These are phyloP conservation scores for Halcyon badia DNA, from an alignment of 2,797 vertebrate species.

Conservation along the genomic window DNA sequence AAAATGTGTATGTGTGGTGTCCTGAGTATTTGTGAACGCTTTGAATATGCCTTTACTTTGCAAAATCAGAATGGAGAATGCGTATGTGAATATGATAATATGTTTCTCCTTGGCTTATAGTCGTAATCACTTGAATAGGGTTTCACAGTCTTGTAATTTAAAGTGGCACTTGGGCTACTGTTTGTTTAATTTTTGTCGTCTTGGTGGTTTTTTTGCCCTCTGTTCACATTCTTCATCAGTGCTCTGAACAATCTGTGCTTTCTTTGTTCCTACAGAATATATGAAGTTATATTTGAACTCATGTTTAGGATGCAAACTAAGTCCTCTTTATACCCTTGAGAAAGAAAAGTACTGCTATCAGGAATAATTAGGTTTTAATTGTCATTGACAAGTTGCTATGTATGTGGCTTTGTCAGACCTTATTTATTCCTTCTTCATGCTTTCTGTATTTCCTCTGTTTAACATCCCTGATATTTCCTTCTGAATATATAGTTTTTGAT, in stretches of 20 bases:
- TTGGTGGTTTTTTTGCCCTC: background rate
- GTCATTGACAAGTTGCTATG: background rate
- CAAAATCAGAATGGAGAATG: background rate
- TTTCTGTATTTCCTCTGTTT: background rate
- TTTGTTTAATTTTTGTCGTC: background rate
- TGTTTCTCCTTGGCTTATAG: background rate
- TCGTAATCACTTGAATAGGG: background rate
- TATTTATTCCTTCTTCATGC: background rate
- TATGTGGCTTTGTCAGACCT: constrained; percentile 7
- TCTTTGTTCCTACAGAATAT: background rate
- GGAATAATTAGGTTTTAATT: constrained; percentile 39
- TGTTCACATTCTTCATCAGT: background rate
- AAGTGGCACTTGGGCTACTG: background rate
- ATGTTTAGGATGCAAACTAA: background rate
- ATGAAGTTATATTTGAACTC: constrained; percentile 2
- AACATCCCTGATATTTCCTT: background rate
- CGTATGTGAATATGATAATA: background rate
- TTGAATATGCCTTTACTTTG: background rate
- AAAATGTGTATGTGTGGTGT: background rate
- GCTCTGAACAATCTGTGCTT: background rate
- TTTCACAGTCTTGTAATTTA: background rate
- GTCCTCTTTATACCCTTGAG: constrained; percentile 18
- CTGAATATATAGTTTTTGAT: background rate
- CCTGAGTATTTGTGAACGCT: background rate
- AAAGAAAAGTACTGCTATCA: background rate